These are phyloP conservation scores for Ailurus styani DNA, from an alignment of 2,113 vertebrate species.

Conservation along the genomic window DNA sequence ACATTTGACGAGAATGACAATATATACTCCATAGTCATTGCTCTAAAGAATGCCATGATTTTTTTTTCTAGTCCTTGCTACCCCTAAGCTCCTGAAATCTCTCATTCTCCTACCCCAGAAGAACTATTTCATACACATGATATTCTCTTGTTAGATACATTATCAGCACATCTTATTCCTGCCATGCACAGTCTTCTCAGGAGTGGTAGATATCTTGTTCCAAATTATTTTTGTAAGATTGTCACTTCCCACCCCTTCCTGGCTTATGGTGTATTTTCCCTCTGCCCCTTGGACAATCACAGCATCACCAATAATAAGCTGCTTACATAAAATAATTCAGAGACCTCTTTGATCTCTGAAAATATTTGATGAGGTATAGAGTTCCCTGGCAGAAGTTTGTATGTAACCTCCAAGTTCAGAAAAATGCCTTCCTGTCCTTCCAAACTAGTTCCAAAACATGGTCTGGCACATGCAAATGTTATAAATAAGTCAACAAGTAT, in stretches of 20 bases:
- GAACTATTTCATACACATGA: neutral
- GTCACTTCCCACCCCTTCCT: neutral
- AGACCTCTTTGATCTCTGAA: neutral
- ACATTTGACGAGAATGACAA: neutral
- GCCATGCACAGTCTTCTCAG: neutral
- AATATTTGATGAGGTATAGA: neutral
- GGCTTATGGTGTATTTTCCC: neutral
- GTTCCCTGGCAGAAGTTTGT: neutral
- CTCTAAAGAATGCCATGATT: neutral
- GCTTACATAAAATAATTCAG: neutral
- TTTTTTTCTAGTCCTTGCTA: neutral
- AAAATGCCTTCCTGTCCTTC: neutral
- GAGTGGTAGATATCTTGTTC: neutral
- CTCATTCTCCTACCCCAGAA: neutral
- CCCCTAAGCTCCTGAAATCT: neutral
- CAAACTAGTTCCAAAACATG: neutral
- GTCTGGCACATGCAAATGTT: neutral
- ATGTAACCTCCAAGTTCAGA: neutral
- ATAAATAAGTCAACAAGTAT: neutral
- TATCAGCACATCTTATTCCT: neutral
- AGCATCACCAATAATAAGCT: neutral
- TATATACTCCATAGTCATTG: neutral
- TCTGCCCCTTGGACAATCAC: neutral
- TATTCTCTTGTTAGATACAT: neutral
- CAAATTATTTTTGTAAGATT: neutral